Evolutionary conservation across 2,888 invertebrate species (phyloP).

Genomic region (Boloria euphrosyne): DNA sequence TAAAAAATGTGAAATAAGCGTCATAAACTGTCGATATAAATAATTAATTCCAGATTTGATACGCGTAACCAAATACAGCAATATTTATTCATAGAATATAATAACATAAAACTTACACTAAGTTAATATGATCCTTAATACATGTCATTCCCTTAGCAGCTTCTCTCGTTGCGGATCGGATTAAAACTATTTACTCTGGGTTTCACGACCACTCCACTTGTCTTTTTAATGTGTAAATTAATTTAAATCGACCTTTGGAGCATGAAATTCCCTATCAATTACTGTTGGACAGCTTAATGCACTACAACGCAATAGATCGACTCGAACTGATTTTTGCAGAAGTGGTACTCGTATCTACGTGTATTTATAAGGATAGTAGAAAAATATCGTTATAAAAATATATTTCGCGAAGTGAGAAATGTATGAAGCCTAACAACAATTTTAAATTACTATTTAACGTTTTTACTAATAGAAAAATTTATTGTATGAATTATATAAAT

Average conservation of each 20-base stretch:
- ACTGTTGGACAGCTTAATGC: constrained; percentile 71
- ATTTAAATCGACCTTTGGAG: constrained; percentile 73
- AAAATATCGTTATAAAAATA: background rate
- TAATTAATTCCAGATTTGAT: background rate
- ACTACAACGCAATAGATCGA: constrained; percentile 53
- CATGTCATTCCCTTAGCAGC: constrained; percentile 33
- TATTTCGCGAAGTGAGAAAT: too few species aligned
- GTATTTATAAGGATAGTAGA: background rate
- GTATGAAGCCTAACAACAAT: too few species aligned
- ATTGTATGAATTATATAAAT: too few species aligned
- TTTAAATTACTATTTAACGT: too few species aligned
- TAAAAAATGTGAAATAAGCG: background rate
- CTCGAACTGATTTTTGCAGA: background rate
- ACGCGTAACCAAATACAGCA: constrained; percentile 1
- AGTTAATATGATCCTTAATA: constrained; percentile 31
- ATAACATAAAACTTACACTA: constrained; percentile 11
- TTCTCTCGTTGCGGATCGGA: constrained; percentile 57
- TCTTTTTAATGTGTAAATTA: constrained; percentile 76
- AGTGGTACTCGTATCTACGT: background rate
- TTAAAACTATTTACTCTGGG: constrained; percentile 70
- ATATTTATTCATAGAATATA: constrained; percentile 13
- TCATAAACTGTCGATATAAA: background rate
- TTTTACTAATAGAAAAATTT: too few species aligned
- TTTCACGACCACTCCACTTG: constrained; percentile 58
- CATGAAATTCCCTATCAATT: constrained; percentile 77